Percentiles rank a stretch among this genome's conserved stretches.
phyloP scores from a whole-genome alignment of 2,888 invertebrate species.

The Panzeria rudis region DNA sequence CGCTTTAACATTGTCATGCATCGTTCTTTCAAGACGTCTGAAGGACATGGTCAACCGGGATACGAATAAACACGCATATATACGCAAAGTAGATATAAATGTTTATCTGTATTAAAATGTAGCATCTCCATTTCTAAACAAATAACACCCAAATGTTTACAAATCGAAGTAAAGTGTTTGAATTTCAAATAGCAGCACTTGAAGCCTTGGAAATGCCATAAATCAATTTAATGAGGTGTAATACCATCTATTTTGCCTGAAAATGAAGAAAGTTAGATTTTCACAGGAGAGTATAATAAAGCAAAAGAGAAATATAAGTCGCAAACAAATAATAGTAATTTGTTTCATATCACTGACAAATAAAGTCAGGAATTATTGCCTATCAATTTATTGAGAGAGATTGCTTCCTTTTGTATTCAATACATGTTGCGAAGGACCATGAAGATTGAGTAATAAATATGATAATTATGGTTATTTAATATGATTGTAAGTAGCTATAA shows the following conservation, averaged over 20 bases:
- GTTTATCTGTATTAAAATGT: neutral
- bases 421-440: neutral
- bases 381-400: neutral
- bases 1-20: no score
- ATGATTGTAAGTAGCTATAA: neutral
- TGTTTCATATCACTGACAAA: neutral
- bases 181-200: constrained; percentile 29
- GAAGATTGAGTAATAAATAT: neutral
- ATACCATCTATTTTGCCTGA: neutral
- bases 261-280: neutral
- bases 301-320: neutral
- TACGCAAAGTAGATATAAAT: neutral
- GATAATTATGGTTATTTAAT: neutral
- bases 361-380: neutral
- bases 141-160: constrained; percentile 29
- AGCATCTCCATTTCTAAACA: constrained; percentile 3
- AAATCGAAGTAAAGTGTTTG: constrained; percentile 29
- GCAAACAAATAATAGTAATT: neutral
- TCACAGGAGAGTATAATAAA: no score
- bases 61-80: no score
- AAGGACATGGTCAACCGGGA: no score
- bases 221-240: constrained; percentile 3
- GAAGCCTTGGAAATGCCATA: neutral
- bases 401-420: neutral
- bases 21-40: no score